Base-by-base conservation (phyloP, 64 coral and sea anemone genomes). In the Porites lutea region DNA sequence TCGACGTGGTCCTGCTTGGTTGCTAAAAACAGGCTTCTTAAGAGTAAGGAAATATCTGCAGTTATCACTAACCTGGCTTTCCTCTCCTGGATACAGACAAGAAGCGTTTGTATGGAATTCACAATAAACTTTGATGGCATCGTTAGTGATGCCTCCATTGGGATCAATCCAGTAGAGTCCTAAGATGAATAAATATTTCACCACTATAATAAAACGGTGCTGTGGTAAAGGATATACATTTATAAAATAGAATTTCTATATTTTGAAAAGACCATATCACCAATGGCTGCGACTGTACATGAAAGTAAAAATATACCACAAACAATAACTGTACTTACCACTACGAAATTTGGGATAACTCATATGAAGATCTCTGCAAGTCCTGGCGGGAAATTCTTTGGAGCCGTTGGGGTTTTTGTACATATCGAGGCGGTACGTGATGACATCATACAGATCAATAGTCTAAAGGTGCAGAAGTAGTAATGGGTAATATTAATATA, bases 131-230 rank as follows among this genome's bases (percentile, higher is more conserved):
- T 86, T 16, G 16, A 96, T 83, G 13, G 94, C 94, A 80, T 99
- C 97, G 5, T 94, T 92, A 48, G 84, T 63, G 27, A 96, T 96
- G 13, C 97, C 97, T 43, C 93, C 94, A 59, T 99, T 99, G 3
- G 97, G 97, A 82, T 99, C 97, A 63, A 99, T 94, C 97, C 97
- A 99, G 78, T 99, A 99, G 19, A 93, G 71, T 12, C 94, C 97
- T 99, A 74, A 21, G 58, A 59, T 37, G 50, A 3, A 50, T 68
- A 20, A 1, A 13, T 57, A 19, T 46, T 13, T 47, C 45, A 74
- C 13, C 15, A 47, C 71, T 47, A 11, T 15, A 5, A 3, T 13
- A 22, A 13, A 74, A 46, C 13, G 6, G 46, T 43, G 46, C 43
- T 37, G 20, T 74, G 4, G 46, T 13, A 63, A 0, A 45, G n/a